A percentile compares a stretch with the other conserved stretches of the same genome.
Evolutionary conservation across 2,797 vertebrate genomes (phyloP).

Genomic region (Gymnothorax javanicus): DNA sequence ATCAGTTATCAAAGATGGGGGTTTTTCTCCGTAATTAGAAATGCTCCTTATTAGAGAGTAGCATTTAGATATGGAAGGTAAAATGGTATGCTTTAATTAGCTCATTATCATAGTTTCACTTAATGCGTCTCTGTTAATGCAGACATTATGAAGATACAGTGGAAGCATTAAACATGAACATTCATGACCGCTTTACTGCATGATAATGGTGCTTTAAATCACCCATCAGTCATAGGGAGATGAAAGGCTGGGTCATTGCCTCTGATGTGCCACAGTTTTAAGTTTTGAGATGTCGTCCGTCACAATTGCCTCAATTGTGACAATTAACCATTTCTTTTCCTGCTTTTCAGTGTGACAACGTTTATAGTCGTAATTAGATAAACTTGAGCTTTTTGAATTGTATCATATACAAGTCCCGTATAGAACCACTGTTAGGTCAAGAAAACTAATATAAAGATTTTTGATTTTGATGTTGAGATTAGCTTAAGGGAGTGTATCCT

Average conservation of each 20-base stretch:
- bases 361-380: not conserved
- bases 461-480: too few relatives aligned
- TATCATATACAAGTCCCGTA: too few relatives aligned
- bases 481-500: too few relatives aligned
- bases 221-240: slow-evolving; percentile 35
- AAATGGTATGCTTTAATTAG: slow-evolving; percentile 75
- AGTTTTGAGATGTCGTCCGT: slow-evolving; percentile 29
- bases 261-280: slow-evolving; percentile 28
- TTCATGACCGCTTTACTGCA: slow-evolving; percentile 49
- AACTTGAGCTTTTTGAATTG: too few relatives aligned
- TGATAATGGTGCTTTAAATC: slow-evolving; percentile 50
- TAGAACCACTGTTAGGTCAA: too few relatives aligned
- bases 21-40: slow-evolving; percentile 70
- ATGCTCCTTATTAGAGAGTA: slow-evolving; percentile 74
- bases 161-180: slow-evolving; percentile 33
- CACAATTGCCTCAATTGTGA: slow-evolving; percentile 5
- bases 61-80: slow-evolving; percentile 70
- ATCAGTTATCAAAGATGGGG: slow-evolving; percentile 70
- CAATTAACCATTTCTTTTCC: not conserved
- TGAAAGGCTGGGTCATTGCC: slow-evolving; percentile 28
- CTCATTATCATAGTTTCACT: slow-evolving; percentile 67
- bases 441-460: too few relatives aligned
- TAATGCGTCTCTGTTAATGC: slow-evolving; percentile 19
- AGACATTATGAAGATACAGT: slow-evolving; percentile 20
- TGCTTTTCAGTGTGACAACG: not conserved